These are phyloP conservation scores for Hystrix brachyura DNA, from an alignment of 2,113 vertebrate species.

Conservation along the genomic window DNA sequence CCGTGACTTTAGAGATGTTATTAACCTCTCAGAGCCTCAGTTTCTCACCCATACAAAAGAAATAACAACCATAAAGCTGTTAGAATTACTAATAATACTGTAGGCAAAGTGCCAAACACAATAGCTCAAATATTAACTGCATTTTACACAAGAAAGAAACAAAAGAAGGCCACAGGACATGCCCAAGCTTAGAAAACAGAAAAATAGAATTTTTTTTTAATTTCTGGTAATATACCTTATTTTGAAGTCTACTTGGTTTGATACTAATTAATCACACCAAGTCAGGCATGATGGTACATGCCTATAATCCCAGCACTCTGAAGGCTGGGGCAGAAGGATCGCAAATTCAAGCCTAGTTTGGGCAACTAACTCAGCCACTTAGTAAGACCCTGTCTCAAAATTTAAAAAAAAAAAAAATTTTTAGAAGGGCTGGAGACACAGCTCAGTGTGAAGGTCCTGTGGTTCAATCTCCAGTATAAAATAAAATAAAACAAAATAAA, in stretches of 20 bases:
- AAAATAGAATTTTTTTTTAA: slow-evolving; percentile 18
- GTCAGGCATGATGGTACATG: background rate
- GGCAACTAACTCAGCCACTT: background rate
- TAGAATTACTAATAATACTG: background rate
- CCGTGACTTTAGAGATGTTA: background rate
- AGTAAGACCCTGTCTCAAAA: background rate
- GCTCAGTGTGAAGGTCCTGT: background rate
- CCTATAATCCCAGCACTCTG: background rate
- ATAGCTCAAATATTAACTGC: slow-evolving; percentile 12
- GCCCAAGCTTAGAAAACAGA: background rate
- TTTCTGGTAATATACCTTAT: slow-evolving; percentile 13
- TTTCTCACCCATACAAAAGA: background rate
- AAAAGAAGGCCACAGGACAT: background rate
- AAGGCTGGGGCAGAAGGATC: background rate
- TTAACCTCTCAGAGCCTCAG: background rate
- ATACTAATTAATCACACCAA: background rate
- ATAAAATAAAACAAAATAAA: background rate
- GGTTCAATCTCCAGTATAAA: background rate
- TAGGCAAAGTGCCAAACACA: background rate
- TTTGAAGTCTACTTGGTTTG: background rate
- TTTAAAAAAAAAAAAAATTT: background rate
- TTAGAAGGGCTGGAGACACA: background rate
- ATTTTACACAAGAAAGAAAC: slow-evolving; percentile 3
- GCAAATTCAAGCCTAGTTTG: background rate
- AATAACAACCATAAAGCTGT: slow-evolving; percentile 10